These are phyloP conservation scores for Apotomis betuletana DNA, from an alignment of 2,888 invertebrate species.

Conservation along the genomic window DNA sequence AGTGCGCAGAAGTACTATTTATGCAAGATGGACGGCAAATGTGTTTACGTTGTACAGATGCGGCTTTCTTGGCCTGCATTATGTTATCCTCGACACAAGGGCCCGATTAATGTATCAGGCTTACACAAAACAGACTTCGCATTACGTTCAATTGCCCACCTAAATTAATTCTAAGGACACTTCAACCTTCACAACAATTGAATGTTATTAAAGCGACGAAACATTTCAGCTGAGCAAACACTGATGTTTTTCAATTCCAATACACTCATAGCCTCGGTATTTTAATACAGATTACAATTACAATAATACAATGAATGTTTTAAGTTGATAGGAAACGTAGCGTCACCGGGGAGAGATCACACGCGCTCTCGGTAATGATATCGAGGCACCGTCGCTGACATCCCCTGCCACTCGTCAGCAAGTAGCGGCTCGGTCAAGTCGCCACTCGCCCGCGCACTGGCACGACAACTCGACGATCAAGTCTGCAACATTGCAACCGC, in stretches of 20 bases:
- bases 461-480: constrained; percentile 24
- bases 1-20: too few species aligned
- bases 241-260: constrained; percentile 23
- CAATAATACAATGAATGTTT: background rate
- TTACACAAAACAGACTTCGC: constrained; percentile 26
- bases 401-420: constrained; percentile 41
- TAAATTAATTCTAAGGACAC: constrained; percentile 6
- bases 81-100: background rate
- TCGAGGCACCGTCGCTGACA: constrained; percentile 29
- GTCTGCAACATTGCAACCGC: constrained; percentile 28
- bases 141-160: constrained; percentile 19
- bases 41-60: too few species aligned
- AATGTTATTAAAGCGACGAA: background rate
- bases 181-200: constrained; percentile 23
- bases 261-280: constrained; percentile 1
- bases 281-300: background rate
- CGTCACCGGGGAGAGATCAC: constrained; percentile 5
- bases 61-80: background rate
- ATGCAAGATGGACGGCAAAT: too few species aligned
- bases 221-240: constrained; percentile 22
- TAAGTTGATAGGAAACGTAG: too few species aligned
- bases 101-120: background rate
- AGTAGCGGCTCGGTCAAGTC: constrained; percentile 41
- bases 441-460: constrained; percentile 32
- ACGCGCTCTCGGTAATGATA: constrained; percentile 14